A percentile compares a stretch with the other conserved stretches of the same genome.
phyloP scores from a whole-genome alignment of 2,797 vertebrate genomes.

The Diplodus sargus region DNA sequence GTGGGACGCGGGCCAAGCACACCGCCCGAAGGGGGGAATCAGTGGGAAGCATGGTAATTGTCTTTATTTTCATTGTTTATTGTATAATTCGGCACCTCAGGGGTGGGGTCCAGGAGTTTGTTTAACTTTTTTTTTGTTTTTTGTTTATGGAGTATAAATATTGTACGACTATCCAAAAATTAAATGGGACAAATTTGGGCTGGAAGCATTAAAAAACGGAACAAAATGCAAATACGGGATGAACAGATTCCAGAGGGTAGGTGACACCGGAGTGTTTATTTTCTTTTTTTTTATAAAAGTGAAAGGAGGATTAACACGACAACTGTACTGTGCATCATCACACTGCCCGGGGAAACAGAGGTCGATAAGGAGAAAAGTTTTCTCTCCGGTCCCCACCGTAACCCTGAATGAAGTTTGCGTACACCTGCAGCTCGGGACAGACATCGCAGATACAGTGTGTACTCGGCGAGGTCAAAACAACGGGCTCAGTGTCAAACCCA shows the following conservation, averaged over 20 bases:
- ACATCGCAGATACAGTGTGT: background rate
- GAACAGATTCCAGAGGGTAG: slow-evolving; percentile 43
- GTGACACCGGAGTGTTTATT: slow-evolving; percentile 48
- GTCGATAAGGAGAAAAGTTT: background rate
- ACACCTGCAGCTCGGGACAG: slow-evolving; percentile 30
- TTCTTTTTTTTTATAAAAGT: slow-evolving; percentile 9
- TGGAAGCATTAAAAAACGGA: slow-evolving; percentile 46
- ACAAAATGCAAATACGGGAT: slow-evolving; percentile 60
- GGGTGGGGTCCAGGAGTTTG: slow-evolving; percentile 55
- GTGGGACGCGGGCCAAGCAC: slow-evolving; percentile 63
- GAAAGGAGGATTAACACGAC: slow-evolving; percentile 13
- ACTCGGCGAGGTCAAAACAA: slow-evolving; percentile 50
- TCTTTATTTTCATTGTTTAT: slow-evolving; percentile 75
- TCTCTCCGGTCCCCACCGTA: background rate
- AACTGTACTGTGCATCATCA: background rate
- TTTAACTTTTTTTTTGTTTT: slow-evolving; percentile 56
- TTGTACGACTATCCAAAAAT: slow-evolving; percentile 70
- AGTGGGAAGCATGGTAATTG: slow-evolving; percentile 63
- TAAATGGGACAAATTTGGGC: slow-evolving; percentile 56
- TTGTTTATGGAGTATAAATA: slow-evolving; percentile 79
- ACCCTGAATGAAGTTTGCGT: slow-evolving; percentile 1
- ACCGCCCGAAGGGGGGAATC: slow-evolving; percentile 63
- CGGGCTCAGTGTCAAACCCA: slow-evolving; percentile 41
- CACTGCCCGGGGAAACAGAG: background rate
- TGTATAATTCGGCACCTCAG: slow-evolving; percentile 64